Base-by-base conservation (phyloP, 2,888 invertebrate genomes). In the Anaspis maculata region DNA sequence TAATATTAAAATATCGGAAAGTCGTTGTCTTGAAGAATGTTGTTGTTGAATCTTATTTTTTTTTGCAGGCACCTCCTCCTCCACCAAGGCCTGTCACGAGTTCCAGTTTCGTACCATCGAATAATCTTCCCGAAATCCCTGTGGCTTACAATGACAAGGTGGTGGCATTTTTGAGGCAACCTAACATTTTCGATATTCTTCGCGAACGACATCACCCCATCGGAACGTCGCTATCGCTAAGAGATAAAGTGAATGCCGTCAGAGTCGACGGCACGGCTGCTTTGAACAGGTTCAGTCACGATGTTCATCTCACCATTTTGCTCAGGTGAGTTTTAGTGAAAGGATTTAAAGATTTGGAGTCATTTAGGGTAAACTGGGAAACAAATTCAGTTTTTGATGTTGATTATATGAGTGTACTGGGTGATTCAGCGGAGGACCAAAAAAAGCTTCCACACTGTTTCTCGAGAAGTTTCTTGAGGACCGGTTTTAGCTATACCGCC, bases 141-240 rank as follows among this genome's bases (percentile, higher is more conserved):
- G 78, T 88, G 11, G 90, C 94, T 2, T 95, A 95, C 65, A 94
- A 94, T 61, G 95, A 95, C 57, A 89, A 88, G 74, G 94, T 95
- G 46, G 90, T 95, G 32, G 89, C 91, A n/a, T 95, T 95, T 69
- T 74, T 95, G 16, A 77, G 94, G 0, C 95, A 95, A 61, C 85
- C 92, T 6, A 92, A 92, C 64, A 90, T 95, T 54, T 78, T 90
- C 67, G 92, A 92, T 54, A 88, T 94, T 46, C 69, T 95, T 41
- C 80, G 82, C 32, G 90, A 89, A 61, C 72, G 89, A 7, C 85
- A 88, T 62, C 74, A 84, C 6, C 75, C 78, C 1, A 74, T 85
- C 6, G 73, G 73, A 2, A 77, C 79, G 34, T 81, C 81, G 47
- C 74, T 79, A 36, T 74, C 81, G 2, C 68, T 94, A 29, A 73